A percentile compares a stretch with the other conserved stretches of the same genome.
Conservation (phyloP, 2,888 invertebrate genomes). For the Phymatocera aterrima region DNA sequence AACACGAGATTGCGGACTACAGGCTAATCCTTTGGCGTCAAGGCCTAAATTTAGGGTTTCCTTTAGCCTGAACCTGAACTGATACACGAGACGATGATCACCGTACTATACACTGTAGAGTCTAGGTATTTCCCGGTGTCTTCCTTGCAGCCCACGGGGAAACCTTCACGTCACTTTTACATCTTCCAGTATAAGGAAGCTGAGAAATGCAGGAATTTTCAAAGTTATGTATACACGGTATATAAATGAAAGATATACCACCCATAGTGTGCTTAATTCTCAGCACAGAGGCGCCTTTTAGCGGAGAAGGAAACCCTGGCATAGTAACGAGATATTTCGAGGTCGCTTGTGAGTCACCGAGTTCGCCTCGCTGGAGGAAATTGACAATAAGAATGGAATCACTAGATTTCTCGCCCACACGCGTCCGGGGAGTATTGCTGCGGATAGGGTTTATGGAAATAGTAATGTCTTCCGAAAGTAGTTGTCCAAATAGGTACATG, state of each 20-base stretch:
- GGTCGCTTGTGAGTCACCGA: conserved; percentile 26
- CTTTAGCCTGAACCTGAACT: conserved; percentile 10
- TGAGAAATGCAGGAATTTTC: background rate
- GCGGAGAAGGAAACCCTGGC: background rate
- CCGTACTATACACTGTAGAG: too few relatives aligned
- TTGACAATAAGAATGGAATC: conserved; percentile 31
- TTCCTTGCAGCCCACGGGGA: conserved; percentile 15
- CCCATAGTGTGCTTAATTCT: background rate
- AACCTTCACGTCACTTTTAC: background rate
- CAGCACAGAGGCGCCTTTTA: background rate
- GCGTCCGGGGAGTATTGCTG: background rate
- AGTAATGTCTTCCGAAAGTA: background rate
- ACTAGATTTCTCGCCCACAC: background rate
- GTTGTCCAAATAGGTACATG: background rate
- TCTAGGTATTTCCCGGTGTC: conserved; percentile 5
- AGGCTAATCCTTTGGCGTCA: background rate
- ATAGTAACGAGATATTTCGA: conserved; percentile 23
- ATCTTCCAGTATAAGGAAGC: background rate
- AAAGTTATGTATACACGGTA: background rate
- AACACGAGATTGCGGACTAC: background rate
- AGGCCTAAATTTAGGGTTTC: conserved; percentile 3
- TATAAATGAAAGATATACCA: background rate
- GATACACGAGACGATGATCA: background rate
- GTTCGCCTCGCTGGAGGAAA: background rate
- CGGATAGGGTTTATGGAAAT: background rate